Evolutionary conservation across 2,797 vertebrate genomes (phyloP).

Genomic region (Darevskia nairensis): DNA sequence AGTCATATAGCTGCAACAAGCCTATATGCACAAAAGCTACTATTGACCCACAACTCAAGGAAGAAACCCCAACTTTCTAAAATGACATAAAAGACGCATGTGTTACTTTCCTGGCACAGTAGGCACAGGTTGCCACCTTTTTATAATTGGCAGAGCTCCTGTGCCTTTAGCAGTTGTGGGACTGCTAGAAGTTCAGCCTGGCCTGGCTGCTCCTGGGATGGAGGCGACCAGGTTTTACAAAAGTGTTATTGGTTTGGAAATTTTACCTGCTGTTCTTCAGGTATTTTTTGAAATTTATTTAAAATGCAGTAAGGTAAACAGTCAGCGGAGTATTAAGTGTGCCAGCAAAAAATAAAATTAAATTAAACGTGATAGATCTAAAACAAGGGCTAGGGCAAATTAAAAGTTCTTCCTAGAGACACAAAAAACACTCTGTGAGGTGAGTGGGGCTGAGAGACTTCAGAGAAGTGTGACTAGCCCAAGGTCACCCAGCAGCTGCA

Average conservation of each 20-base stretch:
- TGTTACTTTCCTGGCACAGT: background rate
- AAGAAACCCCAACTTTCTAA: background rate
- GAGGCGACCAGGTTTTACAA: background rate
- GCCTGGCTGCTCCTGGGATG: background rate
- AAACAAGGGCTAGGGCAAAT: no score
- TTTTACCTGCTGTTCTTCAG: no score
- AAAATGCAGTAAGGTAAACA: no score
- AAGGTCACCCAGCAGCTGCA: no score
- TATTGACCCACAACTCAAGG: background rate
- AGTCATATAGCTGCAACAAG: background rate
- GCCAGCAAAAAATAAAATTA: background rate
- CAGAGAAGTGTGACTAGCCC: no score
- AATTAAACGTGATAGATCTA: no score
- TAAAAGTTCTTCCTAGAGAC: background rate
- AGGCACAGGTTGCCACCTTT: background rate
- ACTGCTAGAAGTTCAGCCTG: background rate
- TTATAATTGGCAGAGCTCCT: background rate
- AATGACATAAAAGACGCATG: background rate
- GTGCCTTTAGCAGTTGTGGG: background rate
- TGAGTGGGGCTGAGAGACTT: no score
- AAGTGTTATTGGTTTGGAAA: no score
- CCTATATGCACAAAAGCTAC: background rate
- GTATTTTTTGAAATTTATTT: no score
- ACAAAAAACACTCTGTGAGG: no score
- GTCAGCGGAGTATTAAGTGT: no score